These are phyloP conservation scores for Platycheirus rosarum DNA, from an alignment of 2,888 invertebrate species.

Conservation along the genomic window DNA sequence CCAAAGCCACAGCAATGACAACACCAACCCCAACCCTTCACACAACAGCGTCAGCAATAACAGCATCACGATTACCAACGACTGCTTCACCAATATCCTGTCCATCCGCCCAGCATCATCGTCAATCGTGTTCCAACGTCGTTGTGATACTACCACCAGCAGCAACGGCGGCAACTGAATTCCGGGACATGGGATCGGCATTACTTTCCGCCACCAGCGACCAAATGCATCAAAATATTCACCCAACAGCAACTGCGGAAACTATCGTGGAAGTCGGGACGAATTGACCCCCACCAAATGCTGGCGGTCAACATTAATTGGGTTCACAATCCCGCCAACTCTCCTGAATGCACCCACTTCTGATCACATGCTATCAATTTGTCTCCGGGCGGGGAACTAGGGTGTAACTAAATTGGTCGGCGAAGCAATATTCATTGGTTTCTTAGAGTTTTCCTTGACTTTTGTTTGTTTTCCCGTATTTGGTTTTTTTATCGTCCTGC, in stretches of 20 bases:
- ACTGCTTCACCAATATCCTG: conserved; percentile 33
- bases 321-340: conserved; percentile 44
- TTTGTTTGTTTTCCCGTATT: neutral
- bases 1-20: conserved; percentile 77
- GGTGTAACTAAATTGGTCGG: conserved; percentile 46
- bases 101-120: conserved; percentile 37
- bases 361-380: conserved; percentile 43
- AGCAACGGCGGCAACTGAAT: conserved; percentile 20
- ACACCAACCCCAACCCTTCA: conserved; percentile 76
- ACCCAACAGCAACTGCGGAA: conserved; percentile 39
- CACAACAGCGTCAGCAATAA: conserved; percentile 35
- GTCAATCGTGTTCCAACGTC: conserved; percentile 23
- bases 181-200: conserved; percentile 32
- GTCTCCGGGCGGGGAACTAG: conserved; percentile 44
- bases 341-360: conserved; percentile 31
- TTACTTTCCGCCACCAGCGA: conserved; percentile 32
- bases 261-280: conserved; percentile 36
- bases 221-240: conserved; percentile 42
- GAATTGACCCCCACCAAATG: conserved; percentile 60
- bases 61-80: conserved; percentile 30
- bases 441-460: conserved; percentile 41
- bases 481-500: neutral
- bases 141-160: conserved; percentile 8
- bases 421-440: conserved; percentile 52
- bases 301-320: conserved; percentile 60